These are phyloP conservation scores for Berghia stephanieae DNA, from an alignment of 1,140 invertebrate species.

Conservation along the genomic window DNA sequence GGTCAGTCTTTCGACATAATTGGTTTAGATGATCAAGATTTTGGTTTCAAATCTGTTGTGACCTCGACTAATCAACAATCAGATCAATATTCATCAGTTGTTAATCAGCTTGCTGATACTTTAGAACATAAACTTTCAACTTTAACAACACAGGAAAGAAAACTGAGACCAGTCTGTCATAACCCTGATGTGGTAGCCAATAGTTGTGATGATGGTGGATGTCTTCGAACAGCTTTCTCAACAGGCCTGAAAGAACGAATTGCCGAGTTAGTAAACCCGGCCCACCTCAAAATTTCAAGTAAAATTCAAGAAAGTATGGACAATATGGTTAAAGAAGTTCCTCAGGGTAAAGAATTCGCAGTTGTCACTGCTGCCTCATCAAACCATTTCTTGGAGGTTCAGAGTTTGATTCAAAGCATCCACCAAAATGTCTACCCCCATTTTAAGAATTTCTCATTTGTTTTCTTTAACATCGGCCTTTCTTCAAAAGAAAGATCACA, in stretches of 20 bases:
- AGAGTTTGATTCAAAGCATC: not conserved
- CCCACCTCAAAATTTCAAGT: not conserved
- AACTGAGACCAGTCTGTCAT: too few relatives aligned
- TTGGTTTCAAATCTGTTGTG: too few relatives aligned
- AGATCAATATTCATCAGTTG: too few relatives aligned
- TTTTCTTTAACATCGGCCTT: slow-evolving; percentile 13
- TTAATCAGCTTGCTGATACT: too few relatives aligned
- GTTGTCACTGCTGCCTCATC: not conserved
- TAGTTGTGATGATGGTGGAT: not conserved
- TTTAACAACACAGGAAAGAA: too few relatives aligned
- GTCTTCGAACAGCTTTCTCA: not conserved
- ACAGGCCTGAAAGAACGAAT: not conserved
- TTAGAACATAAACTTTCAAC: too few relatives aligned
- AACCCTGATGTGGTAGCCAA: slow-evolving; percentile 1
- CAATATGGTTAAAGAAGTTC: not conserved
- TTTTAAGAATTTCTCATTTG: slow-evolving; percentile 12
- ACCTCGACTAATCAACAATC: too few relatives aligned
- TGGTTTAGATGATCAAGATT: too few relatives aligned
- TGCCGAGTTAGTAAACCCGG: not conserved
- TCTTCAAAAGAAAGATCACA: not conserved
- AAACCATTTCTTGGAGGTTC: not conserved
- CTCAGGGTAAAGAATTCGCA: not conserved
- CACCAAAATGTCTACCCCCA: not conserved
- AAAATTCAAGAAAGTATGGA: not conserved
- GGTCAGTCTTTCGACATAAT: too few relatives aligned